phyloP scores from a whole-genome alignment of 1,140 invertebrate species.

The Anastrepha ludens region DNA sequence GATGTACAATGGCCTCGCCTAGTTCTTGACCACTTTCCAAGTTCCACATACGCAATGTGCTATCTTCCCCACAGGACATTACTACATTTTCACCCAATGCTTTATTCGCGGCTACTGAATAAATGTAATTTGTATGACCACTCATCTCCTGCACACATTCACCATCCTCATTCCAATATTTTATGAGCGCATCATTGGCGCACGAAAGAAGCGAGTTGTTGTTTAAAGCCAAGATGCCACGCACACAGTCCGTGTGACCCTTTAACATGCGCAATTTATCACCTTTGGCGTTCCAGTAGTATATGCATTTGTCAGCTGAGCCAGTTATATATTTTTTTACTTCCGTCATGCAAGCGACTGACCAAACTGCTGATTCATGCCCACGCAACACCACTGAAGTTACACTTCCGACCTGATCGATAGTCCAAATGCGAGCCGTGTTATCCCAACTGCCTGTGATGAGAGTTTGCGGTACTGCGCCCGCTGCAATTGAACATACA shows the following conservation, averaged over 20 bases:
- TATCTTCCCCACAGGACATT: conserved; percentile 90
- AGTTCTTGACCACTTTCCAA: conserved; percentile 71
- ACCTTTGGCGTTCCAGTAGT: conserved; percentile 84
- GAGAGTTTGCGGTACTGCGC: conserved; percentile 74
- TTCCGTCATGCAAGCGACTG: conserved; percentile 80
- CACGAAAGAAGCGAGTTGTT: conserved; percentile 87
- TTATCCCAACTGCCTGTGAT: conserved; percentile 92
- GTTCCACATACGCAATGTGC: conserved; percentile 89
- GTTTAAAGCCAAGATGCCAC: conserved; percentile 83
- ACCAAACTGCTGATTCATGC: conserved; percentile 93
- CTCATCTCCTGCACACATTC: conserved; percentile 85
- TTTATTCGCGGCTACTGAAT: conserved; percentile 78
- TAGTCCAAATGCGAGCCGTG: conserved; percentile 87
- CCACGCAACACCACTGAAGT: conserved; percentile 79
- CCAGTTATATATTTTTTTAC: conserved; percentile 83
- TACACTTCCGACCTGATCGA: conserved; percentile 75
- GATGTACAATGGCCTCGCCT: conserved; percentile 83
- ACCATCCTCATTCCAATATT: conserved; percentile 87
- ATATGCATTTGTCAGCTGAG: conserved; percentile 93
- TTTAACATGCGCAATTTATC: conserved; percentile 71
- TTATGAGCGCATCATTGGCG: conserved; percentile 91
- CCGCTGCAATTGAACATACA: conserved; percentile 76
- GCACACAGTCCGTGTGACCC: conserved; percentile 94
- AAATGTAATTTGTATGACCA: conserved; percentile 89
- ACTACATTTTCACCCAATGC: conserved; percentile 78